Conservation (phyloP, 2,888 invertebrate species). For the Drosophila niveifrons region DNA sequence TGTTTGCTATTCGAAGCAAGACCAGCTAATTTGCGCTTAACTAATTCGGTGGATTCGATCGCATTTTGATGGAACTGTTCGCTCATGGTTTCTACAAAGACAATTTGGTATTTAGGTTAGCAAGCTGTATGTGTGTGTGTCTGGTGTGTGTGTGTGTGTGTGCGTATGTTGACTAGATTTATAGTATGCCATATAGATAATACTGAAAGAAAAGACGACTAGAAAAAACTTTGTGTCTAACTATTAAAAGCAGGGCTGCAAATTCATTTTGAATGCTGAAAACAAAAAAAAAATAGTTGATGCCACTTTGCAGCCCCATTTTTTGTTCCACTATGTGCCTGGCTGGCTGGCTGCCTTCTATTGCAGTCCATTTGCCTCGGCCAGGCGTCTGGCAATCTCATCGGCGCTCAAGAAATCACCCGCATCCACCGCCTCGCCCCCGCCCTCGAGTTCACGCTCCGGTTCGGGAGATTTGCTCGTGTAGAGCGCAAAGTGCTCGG, state of each 20-base stretch:
- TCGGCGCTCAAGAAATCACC: constrained; percentile 87
- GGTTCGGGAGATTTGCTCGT: constrained; percentile 94
- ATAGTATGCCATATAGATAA: constrained; percentile 42
- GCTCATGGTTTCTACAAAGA: constrained; percentile 66
- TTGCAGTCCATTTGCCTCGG: constrained; percentile 82
- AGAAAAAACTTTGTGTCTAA: constrained; percentile 56
- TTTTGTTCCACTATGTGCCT: constrained; percentile 13
- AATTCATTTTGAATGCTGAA: not conserved
- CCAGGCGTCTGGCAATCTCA: constrained; percentile 84
- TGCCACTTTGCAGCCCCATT: not conserved
- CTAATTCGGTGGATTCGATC: constrained; percentile 48
- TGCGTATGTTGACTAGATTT: constrained; percentile 37
- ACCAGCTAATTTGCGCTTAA: constrained; percentile 59
- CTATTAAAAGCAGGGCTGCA: constrained; percentile 33
- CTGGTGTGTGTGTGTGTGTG: constrained; percentile 19
- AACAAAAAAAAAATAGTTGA: not conserved
- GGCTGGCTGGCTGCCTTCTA: constrained; percentile 43
- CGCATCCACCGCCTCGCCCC: constrained; percentile 89
- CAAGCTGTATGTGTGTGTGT: constrained; percentile 23
- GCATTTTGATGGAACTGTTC: constrained; percentile 53
- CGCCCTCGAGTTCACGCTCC: constrained; percentile 87
- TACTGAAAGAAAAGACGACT: constrained; percentile 76
- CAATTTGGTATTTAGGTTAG: constrained; percentile 36
- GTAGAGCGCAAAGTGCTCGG: constrained; percentile 95
- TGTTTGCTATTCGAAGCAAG: constrained; percentile 57